Conservation (phyloP, 2,113 vertebrate species). For the Salvator merianae region DNA sequence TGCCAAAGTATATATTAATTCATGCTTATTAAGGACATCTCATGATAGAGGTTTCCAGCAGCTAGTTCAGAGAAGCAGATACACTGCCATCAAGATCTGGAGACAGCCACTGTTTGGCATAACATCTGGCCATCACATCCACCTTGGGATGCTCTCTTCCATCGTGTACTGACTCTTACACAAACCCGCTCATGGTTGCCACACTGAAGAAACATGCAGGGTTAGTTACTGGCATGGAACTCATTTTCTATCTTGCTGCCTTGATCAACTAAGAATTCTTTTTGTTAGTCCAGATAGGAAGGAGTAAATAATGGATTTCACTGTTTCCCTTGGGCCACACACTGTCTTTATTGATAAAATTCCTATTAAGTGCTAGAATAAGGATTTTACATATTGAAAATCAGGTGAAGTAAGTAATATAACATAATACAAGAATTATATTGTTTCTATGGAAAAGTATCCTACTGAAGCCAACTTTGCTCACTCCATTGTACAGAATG, state of each 20-base stretch:
- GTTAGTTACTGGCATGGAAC: neutral
- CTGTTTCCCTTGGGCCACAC: neutral
- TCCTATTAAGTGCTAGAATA: neutral
- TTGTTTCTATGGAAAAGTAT: neutral
- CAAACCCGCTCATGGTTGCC: neutral
- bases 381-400: constrained; percentile 14
- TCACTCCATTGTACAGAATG: neutral
- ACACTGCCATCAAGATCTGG: too few relatives aligned
- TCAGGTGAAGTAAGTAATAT: neutral
- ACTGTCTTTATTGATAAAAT: neutral
- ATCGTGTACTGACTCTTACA: neutral
- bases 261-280: neutral
- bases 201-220: neutral
- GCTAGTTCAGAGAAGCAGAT: too few relatives aligned
- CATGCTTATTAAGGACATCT: too few relatives aligned
- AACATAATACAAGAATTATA: too few relatives aligned
- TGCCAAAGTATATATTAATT: too few relatives aligned
- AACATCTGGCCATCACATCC: neutral
- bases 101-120: neutral
- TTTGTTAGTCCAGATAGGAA: neutral
- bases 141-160: neutral
- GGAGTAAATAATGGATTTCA: neutral
- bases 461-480: constrained; percentile 16
- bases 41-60: too few relatives aligned
- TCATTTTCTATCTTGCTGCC: neutral